Evolutionary conservation across 1,140 invertebrate species (phyloP).

Genomic region (Leptoteleia sp.): DNA sequence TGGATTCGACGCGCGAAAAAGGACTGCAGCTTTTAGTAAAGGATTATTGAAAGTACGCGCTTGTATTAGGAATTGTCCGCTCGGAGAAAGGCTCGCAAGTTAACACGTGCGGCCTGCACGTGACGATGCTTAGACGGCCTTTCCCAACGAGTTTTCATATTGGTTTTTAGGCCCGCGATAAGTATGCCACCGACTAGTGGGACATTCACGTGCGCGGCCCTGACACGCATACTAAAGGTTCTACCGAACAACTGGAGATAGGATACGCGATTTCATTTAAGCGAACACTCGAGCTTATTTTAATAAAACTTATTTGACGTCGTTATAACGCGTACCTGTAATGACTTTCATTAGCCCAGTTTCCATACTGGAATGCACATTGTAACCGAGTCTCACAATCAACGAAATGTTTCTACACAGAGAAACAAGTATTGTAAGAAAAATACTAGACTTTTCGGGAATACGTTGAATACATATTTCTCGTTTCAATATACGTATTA

Average conservation of each 20-base stretch:
- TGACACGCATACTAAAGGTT: constrained; percentile 30
- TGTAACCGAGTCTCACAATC: too few species aligned
- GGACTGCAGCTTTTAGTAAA: neutral
- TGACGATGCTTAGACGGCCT: constrained; percentile 1
- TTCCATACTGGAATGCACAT: too few species aligned
- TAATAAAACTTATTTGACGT: neutral
- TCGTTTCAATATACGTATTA: too few species aligned
- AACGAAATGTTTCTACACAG: too few species aligned
- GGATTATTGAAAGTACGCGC: constrained; percentile 2
- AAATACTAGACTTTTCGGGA: too few species aligned
- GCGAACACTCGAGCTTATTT: neutral
- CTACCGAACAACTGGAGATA: neutral
- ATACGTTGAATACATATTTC: too few species aligned
- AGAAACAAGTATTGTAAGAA: too few species aligned
- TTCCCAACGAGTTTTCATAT: constrained; percentile 9
- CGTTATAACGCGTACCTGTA: neutral
- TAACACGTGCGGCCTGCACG: constrained; percentile 20
- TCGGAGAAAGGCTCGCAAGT: constrained; percentile 19
- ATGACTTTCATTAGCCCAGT: neutral
- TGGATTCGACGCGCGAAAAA: neutral
- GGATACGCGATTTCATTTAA: neutral
- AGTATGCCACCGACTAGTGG: constrained; percentile 15
- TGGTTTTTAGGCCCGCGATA: neutral
- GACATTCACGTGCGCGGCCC: constrained; percentile 35
- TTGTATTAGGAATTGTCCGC: neutral